Evolutionary conservation across 2,888 invertebrate genomes (phyloP), one percentile per base, ranked within the genome.

Genomic region (Byasa hedistus): DNA sequence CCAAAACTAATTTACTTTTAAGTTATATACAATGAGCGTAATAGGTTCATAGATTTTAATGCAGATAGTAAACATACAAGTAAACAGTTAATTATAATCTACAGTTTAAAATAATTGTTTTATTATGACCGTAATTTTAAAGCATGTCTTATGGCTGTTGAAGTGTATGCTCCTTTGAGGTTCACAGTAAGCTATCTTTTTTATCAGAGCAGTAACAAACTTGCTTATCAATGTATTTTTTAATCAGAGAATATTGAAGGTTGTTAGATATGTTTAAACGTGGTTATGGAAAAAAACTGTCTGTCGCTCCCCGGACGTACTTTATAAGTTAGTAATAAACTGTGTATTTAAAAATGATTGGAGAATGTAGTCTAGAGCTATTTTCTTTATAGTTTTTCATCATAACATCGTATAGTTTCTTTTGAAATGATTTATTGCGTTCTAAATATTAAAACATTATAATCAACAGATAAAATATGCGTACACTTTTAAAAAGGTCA

Each of bases 171-270:
- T 12, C 19, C 15, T 44, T 44, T 44, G 4, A 4, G 19, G 44
- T 44, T 17, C 10, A 32, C 32, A 32, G 44, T 44, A 44, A 44
- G 44, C 17, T 32, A 32, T 32, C 17, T 44, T 52, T 76, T 75
- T 80, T 78, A 81, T 82, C 79, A 57, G 15, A 68, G 68, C 60
- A 68, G 73, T 75, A 74, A 76, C 73, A 73, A 71, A 69, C 66
- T 27, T 67, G 48, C 71, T 57, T 77, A 79, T 76, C 74, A 73
- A 57, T 56, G 59, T 76, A 72, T 70, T 72, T 70, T 32, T 74
- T 77, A 77, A 78, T 80, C 77, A 75, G 75, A 76, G 73, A 74
- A 74, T 71, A 73, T 51, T 66, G 76, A 81, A 80, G 79, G 80
- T 72, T 73, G 65, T 66, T 67, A 70, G 71, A 69, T 70, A 69